Percentiles rank a stretch among this genome's conserved stretches.
These are phyloP conservation scores for Oreortyx pictus DNA, from an alignment of 2,797 vertebrate genomes.

Conservation along the genomic window DNA sequence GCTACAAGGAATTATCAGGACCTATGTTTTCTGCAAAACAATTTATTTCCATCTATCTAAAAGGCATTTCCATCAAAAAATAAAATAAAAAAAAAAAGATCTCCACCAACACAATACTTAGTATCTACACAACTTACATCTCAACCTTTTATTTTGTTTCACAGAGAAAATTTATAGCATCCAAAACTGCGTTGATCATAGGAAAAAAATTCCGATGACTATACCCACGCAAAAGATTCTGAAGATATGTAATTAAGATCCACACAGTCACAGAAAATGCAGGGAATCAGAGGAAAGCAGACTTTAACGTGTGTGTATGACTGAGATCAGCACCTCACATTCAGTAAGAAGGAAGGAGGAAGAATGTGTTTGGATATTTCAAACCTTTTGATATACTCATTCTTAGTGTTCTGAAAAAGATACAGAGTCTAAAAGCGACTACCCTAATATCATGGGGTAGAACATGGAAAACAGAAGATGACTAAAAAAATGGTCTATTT, in stretches of 20 bases:
- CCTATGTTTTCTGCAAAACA: neutral
- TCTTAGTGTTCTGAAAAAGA: neutral
- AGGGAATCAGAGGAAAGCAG: neutral
- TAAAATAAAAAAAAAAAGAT: neutral
- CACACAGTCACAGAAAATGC: neutral
- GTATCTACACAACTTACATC: neutral
- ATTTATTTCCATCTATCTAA: neutral
- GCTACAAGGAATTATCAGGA: neutral
- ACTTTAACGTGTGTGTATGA: neutral
- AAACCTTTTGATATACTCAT: neutral
- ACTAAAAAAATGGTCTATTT: neutral
- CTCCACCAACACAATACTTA: neutral
- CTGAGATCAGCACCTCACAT: rapidly evolving
- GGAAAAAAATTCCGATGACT: neutral
- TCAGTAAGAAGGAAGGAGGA: neutral
- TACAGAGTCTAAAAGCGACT: neutral
- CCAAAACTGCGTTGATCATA: neutral
- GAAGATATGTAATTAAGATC: neutral
- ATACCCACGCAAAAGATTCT: neutral
- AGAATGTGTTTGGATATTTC: neutral
- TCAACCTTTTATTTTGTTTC: neutral
- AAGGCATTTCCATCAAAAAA: neutral
- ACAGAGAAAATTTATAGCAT: neutral
- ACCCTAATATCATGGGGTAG: neutral
- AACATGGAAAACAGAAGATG: neutral